These are phyloP conservation scores for Tinamus guttatus DNA, from an alignment of 2,113 vertebrate genomes.

Conservation along the genomic window DNA sequence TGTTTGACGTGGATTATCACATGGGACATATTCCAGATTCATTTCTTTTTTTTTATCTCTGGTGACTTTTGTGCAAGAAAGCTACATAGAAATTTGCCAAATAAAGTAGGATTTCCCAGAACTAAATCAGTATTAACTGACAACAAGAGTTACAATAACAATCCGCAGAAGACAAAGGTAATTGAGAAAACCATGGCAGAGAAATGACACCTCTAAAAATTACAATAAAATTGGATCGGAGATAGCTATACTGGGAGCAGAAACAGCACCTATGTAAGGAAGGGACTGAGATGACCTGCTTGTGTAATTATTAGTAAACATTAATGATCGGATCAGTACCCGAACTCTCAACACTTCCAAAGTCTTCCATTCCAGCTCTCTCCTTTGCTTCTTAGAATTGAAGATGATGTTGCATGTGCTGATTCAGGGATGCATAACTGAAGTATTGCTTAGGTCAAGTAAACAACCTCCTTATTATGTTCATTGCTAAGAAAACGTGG, in stretches of 20 bases:
- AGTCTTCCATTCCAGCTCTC: not conserved
- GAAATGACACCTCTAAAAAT: not conserved
- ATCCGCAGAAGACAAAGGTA: not conserved
- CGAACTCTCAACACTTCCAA: not conserved
- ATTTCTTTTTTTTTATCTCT: not conserved
- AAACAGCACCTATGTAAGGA: not conserved
- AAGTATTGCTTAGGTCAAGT: not conserved
- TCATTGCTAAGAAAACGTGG: not conserved
- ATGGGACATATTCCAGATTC: accelerated
- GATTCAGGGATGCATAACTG: not conserved
- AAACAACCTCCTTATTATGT: not conserved
- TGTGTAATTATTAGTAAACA: not conserved
- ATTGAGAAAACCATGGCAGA: not conserved
- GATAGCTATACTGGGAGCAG: not conserved
- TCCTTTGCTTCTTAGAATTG: not conserved
- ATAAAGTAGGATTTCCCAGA: not conserved
- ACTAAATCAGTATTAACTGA: not conserved
- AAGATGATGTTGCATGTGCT: not conserved
- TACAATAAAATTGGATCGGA: not conserved
- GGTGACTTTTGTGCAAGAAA: not conserved
- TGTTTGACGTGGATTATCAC: not conserved
- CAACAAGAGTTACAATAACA: not conserved
- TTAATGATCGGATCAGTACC: not conserved
- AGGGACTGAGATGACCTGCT: not conserved
- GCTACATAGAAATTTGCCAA: not conserved